phyloP scores from a whole-genome alignment of 2,113 vertebrate genomes.

The Orycteropus afer region DNA sequence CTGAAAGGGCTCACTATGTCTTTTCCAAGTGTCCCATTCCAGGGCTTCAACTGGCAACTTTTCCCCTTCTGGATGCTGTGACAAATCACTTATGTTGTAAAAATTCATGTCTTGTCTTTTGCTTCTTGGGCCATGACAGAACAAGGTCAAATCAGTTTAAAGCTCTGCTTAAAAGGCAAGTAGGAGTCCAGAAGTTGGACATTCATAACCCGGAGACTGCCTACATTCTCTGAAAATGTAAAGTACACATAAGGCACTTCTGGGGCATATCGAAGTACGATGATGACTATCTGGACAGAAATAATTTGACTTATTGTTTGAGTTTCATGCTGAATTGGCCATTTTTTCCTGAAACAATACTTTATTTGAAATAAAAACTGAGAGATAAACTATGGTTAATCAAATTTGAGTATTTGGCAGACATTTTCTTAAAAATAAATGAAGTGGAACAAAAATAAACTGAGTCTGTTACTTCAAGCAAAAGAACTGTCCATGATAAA shows the following conservation, averaged over 20 bases:
- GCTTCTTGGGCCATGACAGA: neutral
- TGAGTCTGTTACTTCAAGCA: neutral
- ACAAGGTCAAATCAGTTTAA: neutral
- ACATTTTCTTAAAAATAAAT: neutral
- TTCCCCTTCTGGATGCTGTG: neutral
- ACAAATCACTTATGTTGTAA: neutral
- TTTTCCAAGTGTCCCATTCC: neutral
- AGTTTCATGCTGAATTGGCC: slow-evolving; percentile 1
- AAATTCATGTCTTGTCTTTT: neutral
- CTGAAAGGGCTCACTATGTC: neutral
- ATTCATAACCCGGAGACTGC: neutral
- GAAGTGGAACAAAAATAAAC: neutral
- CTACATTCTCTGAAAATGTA: neutral
- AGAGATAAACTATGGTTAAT: slow-evolving; percentile 4
- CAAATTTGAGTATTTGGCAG: neutral
- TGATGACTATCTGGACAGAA: neutral
- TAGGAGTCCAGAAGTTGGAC: neutral
- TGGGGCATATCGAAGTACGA: neutral
- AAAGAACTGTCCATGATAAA: neutral
- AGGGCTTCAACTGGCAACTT: neutral
- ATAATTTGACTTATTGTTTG: neutral
- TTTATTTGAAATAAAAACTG: neutral
- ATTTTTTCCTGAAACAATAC: neutral
- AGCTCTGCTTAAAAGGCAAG: neutral
- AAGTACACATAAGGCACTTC: neutral